Evolutionary conservation across 2,797 vertebrate genomes (phyloP), one percentile per base, ranked within the genome.

Genomic region (Lycodopsis pacificus): DNA sequence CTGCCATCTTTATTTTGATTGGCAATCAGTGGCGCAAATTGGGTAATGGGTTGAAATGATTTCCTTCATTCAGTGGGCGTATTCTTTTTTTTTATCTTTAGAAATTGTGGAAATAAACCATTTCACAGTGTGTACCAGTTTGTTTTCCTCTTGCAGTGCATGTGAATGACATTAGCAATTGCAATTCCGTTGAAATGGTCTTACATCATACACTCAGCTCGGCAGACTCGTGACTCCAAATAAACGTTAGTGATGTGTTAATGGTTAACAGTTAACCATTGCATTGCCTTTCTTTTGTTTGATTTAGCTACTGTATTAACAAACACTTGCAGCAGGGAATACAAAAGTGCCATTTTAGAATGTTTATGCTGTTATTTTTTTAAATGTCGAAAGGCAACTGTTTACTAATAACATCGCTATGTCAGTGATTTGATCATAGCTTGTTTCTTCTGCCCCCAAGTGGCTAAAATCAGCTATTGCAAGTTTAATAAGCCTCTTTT

Each of bases 1-100:
- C 48, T 0, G 61, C 61, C 76, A 65, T 77, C 32, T 71, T 77
- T 58, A 22, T n/a, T 77, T 36, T 25, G 20, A 68, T 20, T 36
- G 2, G n/a, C 20, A 36, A 53, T 13, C 13, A 11, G 1, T 8
- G 3, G 25, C 25, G 17, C 38, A 32, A 44, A 7, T 44, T 4
- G 7, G 5, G 10, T 13, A 46, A 30, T 25, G 0, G 44, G 30
- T 53, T 53, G n/a, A 42, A 27, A 25, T 15, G 7, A 2, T 11
- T 48, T 48, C 1, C 6, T 4, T 58, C 49, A n/a, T 10, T 53
- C 7, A 30, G 17, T 32, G 2, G 17, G 25, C 0, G 0, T 2
- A 20, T 15, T 38, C 4, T 40, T 36, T 27, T 66, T 48, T 38
- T 20, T 2, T 7, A 22, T 40, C 4, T 20, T 61, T 22, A 20